Base-by-base conservation (phyloP, 2,888 invertebrate species). In the Merodon equestris region DNA sequence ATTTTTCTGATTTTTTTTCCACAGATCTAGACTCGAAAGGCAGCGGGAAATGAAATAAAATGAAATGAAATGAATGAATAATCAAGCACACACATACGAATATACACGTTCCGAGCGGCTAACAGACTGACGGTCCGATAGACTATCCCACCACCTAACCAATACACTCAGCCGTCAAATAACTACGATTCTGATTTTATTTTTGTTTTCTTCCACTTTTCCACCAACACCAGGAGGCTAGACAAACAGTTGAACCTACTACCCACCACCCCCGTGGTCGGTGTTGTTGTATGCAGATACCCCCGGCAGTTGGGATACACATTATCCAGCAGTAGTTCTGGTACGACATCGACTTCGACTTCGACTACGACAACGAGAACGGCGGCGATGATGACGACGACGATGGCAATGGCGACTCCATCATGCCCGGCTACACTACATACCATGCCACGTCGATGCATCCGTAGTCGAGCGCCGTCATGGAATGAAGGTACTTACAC, bases 401-500 rank as follows among this genome's bases (percentile, higher is more conserved):
- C n/a, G n/a, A n/a, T n/a, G n/a, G n/a, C 51, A 53, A 47, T 19
- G 50, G 14, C 48, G 54, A 64, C 48, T 27, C 7, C 7, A 27
- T 7, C 27, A 7, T 4, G 27, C 27, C 27, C 3, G 40, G 56
- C 27, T 38, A 56, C 27, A 40, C 14, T 18, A 58, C 38, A 10
- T 12, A 10, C 9, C 19, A 61, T 18, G 9, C 40, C 54, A 48
- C 42, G 45, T 56, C 50, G 34, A 47, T 36, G 42, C 14, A 36
- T 45, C 27, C 27, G 27, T 27, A 27, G 27, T 7, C 27, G 45
- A 51, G 34, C 36, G 42, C 58, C 63, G 64, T 64, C 68, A 48
- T 79, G 79, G 73, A 67, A 75, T 82, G 74, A 47, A 71, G 73
- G 81, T 82, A 83, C 82, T 82, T 81, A 82, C 82, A 81, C 74